Evolutionary conservation across 2,113 vertebrate genomes (phyloP).

Genomic region (Dendropsophus ebraccatus): DNA sequence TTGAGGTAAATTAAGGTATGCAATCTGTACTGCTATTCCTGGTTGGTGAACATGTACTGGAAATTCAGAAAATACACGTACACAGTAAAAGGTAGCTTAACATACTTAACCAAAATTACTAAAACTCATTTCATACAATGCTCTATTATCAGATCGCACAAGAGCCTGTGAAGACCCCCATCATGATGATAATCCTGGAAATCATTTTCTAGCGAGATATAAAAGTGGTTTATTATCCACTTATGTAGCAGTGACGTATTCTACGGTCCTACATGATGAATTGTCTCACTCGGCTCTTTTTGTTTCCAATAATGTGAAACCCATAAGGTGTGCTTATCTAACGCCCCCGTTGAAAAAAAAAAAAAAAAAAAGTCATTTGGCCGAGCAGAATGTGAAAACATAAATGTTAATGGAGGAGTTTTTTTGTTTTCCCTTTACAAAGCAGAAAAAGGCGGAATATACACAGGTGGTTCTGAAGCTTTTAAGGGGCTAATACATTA

Average conservation of each 20-base stretch:
- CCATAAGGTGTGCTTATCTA: too few species aligned
- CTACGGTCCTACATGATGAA: too few species aligned
- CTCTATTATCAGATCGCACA: background rate
- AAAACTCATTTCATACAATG: background rate
- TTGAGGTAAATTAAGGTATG: conserved; percentile 43
- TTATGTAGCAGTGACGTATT: background rate
- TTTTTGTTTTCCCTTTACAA: too few species aligned
- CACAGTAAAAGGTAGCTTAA: background rate
- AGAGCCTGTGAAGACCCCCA: background rate
- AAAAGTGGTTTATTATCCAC: background rate
- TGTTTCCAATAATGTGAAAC: too few species aligned
- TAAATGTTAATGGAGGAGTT: too few species aligned
- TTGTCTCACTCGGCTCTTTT: too few species aligned
- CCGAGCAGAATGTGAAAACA: too few species aligned
- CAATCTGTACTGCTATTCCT: background rate
- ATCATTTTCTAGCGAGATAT: background rate
- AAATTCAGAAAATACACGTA: background rate
- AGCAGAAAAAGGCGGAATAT: too few species aligned
- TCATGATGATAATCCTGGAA: background rate
- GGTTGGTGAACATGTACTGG: background rate
- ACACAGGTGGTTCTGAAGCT: too few species aligned
- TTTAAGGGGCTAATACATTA: too few species aligned
- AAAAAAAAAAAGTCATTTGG: too few species aligned
- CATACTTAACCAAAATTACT: background rate
- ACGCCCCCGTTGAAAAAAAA: too few species aligned